phyloP scores from a whole-genome alignment of 2,888 invertebrate genomes.

The Lasioglossum morio region DNA sequence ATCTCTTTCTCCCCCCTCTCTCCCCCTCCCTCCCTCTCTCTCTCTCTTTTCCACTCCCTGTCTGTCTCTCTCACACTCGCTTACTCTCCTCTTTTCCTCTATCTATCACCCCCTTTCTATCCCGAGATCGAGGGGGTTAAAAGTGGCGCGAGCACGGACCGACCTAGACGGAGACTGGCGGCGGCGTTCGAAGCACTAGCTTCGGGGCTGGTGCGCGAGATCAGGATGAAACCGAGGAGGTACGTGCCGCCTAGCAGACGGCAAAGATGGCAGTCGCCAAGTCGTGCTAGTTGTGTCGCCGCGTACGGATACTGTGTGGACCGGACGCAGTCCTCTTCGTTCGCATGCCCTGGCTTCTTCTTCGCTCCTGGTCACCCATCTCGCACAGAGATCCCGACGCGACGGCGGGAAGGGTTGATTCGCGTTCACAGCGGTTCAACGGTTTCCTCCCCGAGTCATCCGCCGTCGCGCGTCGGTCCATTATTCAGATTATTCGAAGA shows the following conservation, averaged over 20 bases:
- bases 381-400: not conserved
- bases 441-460: not conserved
- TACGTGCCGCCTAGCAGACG: conserved; percentile 67
- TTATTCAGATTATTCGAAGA: not conserved
- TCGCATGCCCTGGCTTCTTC: conserved; percentile 16
- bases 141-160: conserved; percentile 63
- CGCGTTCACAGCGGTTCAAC: conserved; percentile 19
- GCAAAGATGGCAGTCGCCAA: conserved; percentile 77
- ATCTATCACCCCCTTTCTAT: not conserved
- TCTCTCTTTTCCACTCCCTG: not conserved
- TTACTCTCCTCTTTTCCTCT: not conserved
- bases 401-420: conserved; percentile 45
- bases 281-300: conserved; percentile 6
- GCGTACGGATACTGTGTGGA: conserved; percentile 56
- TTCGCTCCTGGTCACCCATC: conserved; percentile 18
- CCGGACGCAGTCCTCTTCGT: conserved; percentile 21
- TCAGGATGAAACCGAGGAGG: conserved; percentile 78
- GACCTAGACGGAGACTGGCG: conserved; percentile 53
- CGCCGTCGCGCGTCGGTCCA: not conserved
- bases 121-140: conserved; percentile 43
- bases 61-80: too few relatives aligned
- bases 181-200: conserved; percentile 52
- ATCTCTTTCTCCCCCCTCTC: not conserved
- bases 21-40: not conserved
- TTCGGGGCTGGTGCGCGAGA: conserved; percentile 58